Evolutionary conservation across 2,888 invertebrate genomes (phyloP).

Genomic region (Terebella lapidaria): DNA sequence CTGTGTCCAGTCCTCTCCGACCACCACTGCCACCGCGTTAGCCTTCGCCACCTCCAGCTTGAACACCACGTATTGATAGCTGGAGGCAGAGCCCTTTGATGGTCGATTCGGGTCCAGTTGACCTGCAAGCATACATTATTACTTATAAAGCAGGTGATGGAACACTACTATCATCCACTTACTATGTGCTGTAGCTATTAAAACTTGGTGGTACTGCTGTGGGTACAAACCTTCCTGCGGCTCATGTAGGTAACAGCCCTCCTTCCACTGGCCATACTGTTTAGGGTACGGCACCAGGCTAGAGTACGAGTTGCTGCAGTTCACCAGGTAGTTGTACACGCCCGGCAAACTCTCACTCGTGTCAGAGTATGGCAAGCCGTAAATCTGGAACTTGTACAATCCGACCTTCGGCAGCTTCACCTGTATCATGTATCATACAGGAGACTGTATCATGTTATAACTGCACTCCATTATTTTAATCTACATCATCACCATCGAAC

Average conservation of each 20-base stretch:
- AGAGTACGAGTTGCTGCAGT: conserved; percentile 35
- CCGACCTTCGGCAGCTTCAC: conserved; percentile 39
- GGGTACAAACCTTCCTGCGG: no score
- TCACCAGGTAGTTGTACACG: conserved; percentile 53
- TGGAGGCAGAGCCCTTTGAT: conserved; percentile 26
- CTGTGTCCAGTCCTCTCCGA: conserved; percentile 50
- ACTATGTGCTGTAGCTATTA: no score
- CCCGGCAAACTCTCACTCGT: conserved; percentile 50
- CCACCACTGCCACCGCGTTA: conserved; percentile 49
- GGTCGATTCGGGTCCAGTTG: conserved; percentile 29
- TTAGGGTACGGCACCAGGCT: conserved; percentile 45
- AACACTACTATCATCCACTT: no score
- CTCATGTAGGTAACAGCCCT: conserved; percentile 50
- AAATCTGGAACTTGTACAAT: conserved; percentile 53
- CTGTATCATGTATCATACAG: no score
- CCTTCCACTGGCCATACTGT: conserved; percentile 55
- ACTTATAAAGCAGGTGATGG: no score
- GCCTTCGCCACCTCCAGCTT: conserved; percentile 45
- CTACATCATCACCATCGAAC: no score
- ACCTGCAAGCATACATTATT: no score
- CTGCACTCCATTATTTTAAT: no score
- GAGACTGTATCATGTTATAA: no score
- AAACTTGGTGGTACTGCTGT: no score
- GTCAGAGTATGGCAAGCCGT: conserved; percentile 45
- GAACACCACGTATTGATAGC: conserved; percentile 28